These are phyloP conservation scores for Chironomus tentans DNA, from an alignment of 2,888 invertebrate genomes.

Conservation along the genomic window DNA sequence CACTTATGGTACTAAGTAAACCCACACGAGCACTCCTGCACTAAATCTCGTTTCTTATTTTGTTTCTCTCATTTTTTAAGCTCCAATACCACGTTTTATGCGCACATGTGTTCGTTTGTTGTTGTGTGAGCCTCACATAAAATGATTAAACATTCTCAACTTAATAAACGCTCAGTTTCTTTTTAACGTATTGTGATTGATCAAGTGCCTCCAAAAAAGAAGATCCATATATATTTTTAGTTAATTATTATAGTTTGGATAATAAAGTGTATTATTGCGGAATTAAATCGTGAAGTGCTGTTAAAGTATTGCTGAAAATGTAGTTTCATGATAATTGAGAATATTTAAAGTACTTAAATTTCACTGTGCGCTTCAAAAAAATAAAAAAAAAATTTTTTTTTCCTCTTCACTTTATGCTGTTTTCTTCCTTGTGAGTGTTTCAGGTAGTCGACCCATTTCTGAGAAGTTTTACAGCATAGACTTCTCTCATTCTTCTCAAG, in stretches of 20 bases:
- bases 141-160: slow-evolving; percentile 2
- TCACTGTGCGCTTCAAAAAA: not conserved
- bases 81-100: slow-evolving; percentile 14
- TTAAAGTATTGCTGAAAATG: too few species aligned
- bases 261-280: not conserved
- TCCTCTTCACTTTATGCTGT: not conserved
- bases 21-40: not conserved
- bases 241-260: not conserved
- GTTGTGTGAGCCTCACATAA: not conserved
- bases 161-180: slow-evolving; percentile 16
- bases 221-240: not conserved
- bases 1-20: too few species aligned
- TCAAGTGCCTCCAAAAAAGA: slow-evolving; percentile 11
- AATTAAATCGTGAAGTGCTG: not conserved
- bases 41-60: slow-evolving; percentile 15
- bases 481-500: not conserved
- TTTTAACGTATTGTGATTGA: slow-evolving; percentile 20
- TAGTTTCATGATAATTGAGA: too few species aligned
- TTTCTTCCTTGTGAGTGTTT: slow-evolving; percentile 9
- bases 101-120: slow-evolving; percentile 21
- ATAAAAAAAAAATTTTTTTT: not conserved
- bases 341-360: not conserved
- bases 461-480: slow-evolving; percentile 11
- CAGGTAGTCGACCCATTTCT: slow-evolving; percentile 26
- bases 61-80: slow-evolving; percentile 6